Conservation (phyloP, 2,797 vertebrate genomes). For the Gymnoscopelus braueri region DNA sequence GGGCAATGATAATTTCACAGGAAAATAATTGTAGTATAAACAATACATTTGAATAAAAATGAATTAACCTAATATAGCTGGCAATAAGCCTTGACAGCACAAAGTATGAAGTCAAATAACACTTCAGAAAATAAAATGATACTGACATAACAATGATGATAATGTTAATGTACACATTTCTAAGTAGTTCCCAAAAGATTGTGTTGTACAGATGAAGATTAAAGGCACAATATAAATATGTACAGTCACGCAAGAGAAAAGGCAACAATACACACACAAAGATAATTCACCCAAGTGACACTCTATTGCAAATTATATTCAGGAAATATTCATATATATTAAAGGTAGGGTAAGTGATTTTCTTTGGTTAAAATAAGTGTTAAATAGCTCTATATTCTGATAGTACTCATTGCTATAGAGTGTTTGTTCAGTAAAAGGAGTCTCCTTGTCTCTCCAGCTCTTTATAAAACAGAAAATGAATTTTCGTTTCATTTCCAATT, state of each 20-base stretch:
- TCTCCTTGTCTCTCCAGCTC: too few relatives aligned
- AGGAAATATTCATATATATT: too few relatives aligned
- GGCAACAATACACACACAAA: slow-evolving; percentile 40
- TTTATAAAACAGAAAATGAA: too few relatives aligned
- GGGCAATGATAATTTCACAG: too few relatives aligned
- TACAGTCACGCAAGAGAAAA: slow-evolving; percentile 60
- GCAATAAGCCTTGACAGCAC: slow-evolving; percentile 12
- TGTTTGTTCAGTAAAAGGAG: too few relatives aligned
- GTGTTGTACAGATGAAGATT: slow-evolving; percentile 67
- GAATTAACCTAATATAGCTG: not conserved
- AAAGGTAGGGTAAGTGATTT: too few relatives aligned
- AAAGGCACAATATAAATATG: slow-evolving; percentile 86
- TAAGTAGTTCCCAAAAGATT: slow-evolving; percentile 75
- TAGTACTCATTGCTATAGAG: too few relatives aligned
- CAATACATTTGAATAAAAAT: slow-evolving; percentile 26
- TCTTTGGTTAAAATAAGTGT: too few relatives aligned
- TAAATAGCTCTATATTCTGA: too few relatives aligned
- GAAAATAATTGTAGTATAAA: slow-evolving; percentile 33
- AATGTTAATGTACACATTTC: slow-evolving; percentile 51
- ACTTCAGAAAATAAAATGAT: slow-evolving; percentile 67
- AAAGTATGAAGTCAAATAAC: slow-evolving; percentile 48
- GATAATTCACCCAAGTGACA: not conserved
- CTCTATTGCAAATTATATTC: too few relatives aligned
- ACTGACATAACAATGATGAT: slow-evolving; percentile 1
- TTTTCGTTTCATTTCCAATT: too few relatives aligned